Evolutionary conservation across 2,797 vertebrate species (phyloP).

Genomic region (Siniperca undulata): DNA sequence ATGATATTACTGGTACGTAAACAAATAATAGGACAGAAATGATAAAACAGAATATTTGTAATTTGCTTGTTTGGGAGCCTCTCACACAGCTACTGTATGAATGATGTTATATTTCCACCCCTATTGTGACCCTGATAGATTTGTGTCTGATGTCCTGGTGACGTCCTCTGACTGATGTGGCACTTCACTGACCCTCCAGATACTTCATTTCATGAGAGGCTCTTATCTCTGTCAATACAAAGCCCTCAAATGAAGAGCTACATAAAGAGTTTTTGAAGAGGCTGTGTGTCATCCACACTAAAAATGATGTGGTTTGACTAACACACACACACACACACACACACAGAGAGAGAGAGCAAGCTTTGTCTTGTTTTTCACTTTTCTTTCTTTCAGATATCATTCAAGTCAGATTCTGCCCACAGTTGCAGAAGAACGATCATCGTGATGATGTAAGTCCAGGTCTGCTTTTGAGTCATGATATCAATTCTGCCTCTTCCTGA

Average conservation of each 20-base stretch:
- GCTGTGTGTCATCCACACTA: slow-evolving; percentile 14
- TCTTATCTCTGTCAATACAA: slow-evolving; percentile 47
- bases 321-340: neutral
- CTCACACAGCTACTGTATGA: neutral
- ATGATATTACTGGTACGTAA: neutral
- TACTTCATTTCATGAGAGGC: slow-evolving; percentile 35
- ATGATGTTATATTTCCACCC: slow-evolving; percentile 5
- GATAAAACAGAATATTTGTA: neutral
- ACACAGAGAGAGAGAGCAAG: neutral
- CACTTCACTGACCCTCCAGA: slow-evolving; percentile 40
- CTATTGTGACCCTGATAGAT: slow-evolving; percentile 13
- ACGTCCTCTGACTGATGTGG: slow-evolving; percentile 36
- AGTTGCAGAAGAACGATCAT: neutral
- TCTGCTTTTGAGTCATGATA: slow-evolving; percentile 25
- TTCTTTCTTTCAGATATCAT: slow-evolving; percentile 25
- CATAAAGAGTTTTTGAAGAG: slow-evolving; percentile 32
- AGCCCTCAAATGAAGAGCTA: slow-evolving; percentile 27
- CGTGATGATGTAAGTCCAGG: slow-evolving; percentile 24
- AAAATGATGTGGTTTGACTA: slow-evolving; percentile 8
- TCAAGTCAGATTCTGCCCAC: neutral
- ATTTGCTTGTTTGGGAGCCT: neutral
- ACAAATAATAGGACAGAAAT: neutral
- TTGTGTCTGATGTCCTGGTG: slow-evolving; percentile 18
- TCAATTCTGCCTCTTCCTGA: slow-evolving; percentile 20
- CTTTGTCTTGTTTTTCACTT: slow-evolving; percentile 11